A percentile compares a stretch with the other conserved stretches of the same genome.
phyloP scores from a whole-genome alignment of 1,140 invertebrate species.

The Cydia strobilella region DNA sequence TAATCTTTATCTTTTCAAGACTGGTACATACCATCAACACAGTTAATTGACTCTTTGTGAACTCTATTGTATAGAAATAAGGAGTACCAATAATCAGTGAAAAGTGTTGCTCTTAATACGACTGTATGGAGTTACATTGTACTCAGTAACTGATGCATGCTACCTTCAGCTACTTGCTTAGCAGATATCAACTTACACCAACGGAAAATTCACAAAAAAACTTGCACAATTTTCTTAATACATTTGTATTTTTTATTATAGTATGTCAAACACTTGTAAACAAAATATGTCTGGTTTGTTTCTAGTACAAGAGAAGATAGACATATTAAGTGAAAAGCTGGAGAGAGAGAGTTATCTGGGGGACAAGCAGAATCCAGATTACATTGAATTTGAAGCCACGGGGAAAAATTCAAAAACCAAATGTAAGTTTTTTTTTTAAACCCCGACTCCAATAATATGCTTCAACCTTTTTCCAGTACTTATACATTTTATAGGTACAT shows the following conservation, averaged over 20 bases:
- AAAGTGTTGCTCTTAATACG: neutral
- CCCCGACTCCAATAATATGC: too few relatives aligned
- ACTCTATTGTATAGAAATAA: neutral
- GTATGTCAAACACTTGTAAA: slow-evolving; percentile 14
- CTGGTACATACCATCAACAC: neutral
- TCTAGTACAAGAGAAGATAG: slow-evolving; percentile 94
- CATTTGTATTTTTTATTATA: slow-evolving; percentile 18
- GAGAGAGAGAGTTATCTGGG: slow-evolving; percentile 86
- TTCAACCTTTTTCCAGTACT: neutral
- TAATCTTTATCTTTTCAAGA: neutral
- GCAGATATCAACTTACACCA: neutral
- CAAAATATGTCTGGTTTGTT: slow-evolving; percentile 52
- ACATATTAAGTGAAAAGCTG: slow-evolving; percentile 88
- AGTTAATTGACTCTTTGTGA: too few relatives aligned
- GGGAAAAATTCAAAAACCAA: slow-evolving; percentile 86
- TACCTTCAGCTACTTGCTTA: neutral
- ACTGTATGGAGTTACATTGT: neutral
- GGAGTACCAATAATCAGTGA: neutral
- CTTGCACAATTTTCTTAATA: neutral
- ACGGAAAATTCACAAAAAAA: neutral
- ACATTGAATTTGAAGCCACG: slow-evolving; percentile 83
- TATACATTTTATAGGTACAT: too few relatives aligned
- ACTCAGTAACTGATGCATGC: neutral
- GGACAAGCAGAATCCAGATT: slow-evolving; percentile 84
- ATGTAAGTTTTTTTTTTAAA: slow-evolving; percentile 82